Percentiles rank a stretch among this genome's conserved stretches.
Evolutionary conservation across 2,888 invertebrate species (phyloP).

Genomic region (Lacanobia oleracea): DNA sequence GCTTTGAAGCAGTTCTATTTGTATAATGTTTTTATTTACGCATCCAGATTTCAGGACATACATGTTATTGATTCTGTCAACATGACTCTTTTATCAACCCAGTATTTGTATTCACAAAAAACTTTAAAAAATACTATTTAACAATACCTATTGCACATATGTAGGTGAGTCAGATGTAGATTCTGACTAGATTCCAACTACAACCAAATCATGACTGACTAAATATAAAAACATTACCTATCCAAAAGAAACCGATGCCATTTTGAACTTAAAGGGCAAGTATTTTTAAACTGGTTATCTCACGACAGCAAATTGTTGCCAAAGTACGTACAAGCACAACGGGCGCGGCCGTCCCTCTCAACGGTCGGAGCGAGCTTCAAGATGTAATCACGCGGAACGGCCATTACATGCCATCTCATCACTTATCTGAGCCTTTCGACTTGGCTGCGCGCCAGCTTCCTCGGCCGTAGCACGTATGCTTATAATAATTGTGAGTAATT

Average conservation of each 20-base stretch:
- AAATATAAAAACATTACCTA: not conserved
- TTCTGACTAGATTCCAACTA: not conserved
- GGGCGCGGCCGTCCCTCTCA: conserved; percentile 1
- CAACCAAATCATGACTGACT: not conserved
- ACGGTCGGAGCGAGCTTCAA: conserved; percentile 24
- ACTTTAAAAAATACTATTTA: too few species aligned
- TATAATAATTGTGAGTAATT: conserved; percentile 56
- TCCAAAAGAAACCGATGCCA: not conserved
- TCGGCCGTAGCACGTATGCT: conserved; percentile 42
- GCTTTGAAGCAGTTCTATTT: not conserved
- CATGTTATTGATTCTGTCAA: too few species aligned
- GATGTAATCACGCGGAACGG: conserved; percentile 46
- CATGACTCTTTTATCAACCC: too few species aligned
- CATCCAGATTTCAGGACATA: too few species aligned
- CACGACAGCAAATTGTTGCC: not conserved
- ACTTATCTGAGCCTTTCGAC: conserved; percentile 56
- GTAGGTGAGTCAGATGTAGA: too few species aligned
- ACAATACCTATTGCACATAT: too few species aligned
- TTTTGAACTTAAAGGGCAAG: not conserved
- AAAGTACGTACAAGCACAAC: conserved; percentile 3
- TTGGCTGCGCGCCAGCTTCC: conserved; percentile 47
- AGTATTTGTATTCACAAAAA: too few species aligned
- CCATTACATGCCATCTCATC: conserved; percentile 60
- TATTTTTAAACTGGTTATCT: too few species aligned
- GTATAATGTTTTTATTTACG: not conserved